Percentiles rank a stretch among this genome's conserved stretches.
phyloP scores from a whole-genome alignment of 2,113 vertebrate species.

The Panthera uncia region DNA sequence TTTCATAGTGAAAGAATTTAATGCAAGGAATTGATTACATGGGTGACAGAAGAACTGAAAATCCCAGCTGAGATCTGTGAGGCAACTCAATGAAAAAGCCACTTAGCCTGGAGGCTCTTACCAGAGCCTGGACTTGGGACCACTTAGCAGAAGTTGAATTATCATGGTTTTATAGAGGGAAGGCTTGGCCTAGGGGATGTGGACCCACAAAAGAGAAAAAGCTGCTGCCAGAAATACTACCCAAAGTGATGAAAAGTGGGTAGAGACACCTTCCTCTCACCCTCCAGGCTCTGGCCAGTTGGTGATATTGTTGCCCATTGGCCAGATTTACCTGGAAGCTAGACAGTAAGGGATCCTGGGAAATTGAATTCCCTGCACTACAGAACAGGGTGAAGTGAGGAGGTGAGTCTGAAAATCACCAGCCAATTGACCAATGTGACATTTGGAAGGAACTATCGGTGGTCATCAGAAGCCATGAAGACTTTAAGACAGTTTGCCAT shows the following conservation, averaged over 20 bases:
- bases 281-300: neutral
- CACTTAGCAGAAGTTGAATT: neutral
- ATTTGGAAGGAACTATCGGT: neutral
- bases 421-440: neutral
- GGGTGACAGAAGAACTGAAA: neutral
- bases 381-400: neutral
- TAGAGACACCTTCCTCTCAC: neutral
- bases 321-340: neutral
- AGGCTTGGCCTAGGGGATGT: too few species aligned
- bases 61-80: neutral
- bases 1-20: neutral
- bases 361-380: neutral
- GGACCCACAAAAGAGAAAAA: neutral
- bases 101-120: neutral
- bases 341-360: neutral
- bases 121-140: neutral
- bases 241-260: neutral
- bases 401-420: neutral
- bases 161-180: neutral
- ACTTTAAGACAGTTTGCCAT: neutral
- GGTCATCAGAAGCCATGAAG: neutral
- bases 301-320: neutral
- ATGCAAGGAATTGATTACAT: neutral
- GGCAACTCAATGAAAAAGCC: neutral
- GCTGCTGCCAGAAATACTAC: neutral